A percentile compares a stretch with the other conserved stretches of the same genome.
Conservation (phyloP, 1,140 invertebrate species). For the Papilio xuthus region DNA sequence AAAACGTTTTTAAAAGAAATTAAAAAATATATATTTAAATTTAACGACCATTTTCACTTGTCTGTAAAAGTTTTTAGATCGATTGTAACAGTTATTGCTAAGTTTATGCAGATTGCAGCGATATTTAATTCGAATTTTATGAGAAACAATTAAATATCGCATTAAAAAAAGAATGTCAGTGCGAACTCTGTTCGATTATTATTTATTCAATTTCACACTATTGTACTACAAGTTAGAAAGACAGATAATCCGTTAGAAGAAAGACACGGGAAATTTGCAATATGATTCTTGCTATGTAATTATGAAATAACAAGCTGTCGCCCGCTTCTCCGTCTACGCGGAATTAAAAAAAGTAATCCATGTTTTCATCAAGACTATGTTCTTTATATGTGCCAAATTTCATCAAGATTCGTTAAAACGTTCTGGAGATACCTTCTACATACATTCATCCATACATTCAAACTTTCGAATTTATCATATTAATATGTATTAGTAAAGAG, state of each 20-base stretch:
- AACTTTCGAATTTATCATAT: no score
- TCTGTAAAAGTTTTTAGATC: neutral
- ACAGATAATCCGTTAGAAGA: slow-evolving; percentile 1
- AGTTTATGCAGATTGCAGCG: slow-evolving; percentile 28
- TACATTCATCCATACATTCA: no score
- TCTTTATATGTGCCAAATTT: no score
- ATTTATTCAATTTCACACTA: slow-evolving; percentile 24
- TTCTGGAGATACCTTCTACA: no score
- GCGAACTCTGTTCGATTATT: neutral
- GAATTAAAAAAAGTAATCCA: no score
- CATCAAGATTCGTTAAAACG: no score
- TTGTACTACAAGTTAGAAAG: slow-evolving; percentile 13
- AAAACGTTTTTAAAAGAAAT: neutral
- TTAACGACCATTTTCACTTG: slow-evolving; percentile 3
- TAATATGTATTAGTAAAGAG: no score
- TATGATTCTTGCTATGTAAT: neutral
- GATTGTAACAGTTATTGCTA: slow-evolving; percentile 6
- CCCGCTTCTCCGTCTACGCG: no score
- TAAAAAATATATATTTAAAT: neutral
- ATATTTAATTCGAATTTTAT: slow-evolving; percentile 27
- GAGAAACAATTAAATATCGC: neutral
- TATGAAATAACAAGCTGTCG: neutral
- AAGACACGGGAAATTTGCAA: neutral
- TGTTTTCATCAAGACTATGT: no score
- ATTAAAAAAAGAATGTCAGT: slow-evolving; percentile 11